Conservation (phyloP, 2,113 vertebrate genomes). For the Trogon surrucura region DNA sequence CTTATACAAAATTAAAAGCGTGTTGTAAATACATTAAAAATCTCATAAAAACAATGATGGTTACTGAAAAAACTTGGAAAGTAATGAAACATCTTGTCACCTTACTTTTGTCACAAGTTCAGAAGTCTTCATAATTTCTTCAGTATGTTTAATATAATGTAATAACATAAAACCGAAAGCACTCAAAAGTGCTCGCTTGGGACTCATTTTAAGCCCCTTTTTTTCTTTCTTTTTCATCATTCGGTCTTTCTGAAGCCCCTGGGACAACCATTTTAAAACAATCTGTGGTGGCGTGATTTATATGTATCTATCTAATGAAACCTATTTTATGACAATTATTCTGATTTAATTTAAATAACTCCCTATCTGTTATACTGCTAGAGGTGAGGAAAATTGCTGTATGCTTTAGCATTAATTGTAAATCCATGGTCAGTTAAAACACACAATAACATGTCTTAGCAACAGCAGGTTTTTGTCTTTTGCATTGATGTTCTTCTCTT, state of each 20-base stretch:
- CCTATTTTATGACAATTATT: slow-evolving; percentile 41
- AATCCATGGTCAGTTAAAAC: not conserved
- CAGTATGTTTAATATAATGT: slow-evolving; percentile 18
- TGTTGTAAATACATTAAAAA: not conserved
- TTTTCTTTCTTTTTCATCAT: slow-evolving; percentile 26
- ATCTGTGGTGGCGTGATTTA: slow-evolving; percentile 24
- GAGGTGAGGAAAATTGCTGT: not conserved
- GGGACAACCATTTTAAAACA: slow-evolving; percentile 40
- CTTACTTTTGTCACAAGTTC: not conserved
- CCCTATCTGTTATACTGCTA: not conserved
- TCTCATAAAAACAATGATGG: not conserved
- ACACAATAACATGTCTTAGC: not conserved
- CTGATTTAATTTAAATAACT: slow-evolving; percentile 26
- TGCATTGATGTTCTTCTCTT: not conserved
- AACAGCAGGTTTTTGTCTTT: not conserved
- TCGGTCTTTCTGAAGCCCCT: slow-evolving; percentile 13
- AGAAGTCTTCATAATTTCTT: not conserved
- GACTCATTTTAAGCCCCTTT: slow-evolving; percentile 4
- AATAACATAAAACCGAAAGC: not conserved
- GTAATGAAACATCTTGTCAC: not conserved
- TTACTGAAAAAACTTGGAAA: not conserved
- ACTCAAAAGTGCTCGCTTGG: slow-evolving; percentile 2
- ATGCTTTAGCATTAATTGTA: not conserved
- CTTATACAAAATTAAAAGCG: not conserved
- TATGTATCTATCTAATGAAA: slow-evolving; percentile 47